Conservation (phyloP, 2,797 vertebrate genomes). For the Sciurus vulgaris region DNA sequence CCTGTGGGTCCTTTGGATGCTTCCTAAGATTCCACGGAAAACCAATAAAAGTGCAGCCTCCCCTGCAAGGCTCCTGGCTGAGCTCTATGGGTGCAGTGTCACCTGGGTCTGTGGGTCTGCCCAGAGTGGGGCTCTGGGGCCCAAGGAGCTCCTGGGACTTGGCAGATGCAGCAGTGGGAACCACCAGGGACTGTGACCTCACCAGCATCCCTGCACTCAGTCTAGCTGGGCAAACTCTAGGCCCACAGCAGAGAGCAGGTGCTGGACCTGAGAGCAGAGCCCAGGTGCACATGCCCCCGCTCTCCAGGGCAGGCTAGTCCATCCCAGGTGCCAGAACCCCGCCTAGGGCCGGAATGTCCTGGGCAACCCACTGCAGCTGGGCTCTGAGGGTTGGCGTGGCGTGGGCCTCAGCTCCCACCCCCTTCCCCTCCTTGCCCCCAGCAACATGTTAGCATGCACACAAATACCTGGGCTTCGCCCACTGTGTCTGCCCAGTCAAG, state of each 20-base stretch:
- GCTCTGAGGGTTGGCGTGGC: neutral
- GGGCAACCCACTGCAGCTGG: neutral
- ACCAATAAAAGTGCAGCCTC: neutral
- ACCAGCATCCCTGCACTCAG: neutral
- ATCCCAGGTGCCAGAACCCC: neutral
- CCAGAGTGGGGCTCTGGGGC: neutral
- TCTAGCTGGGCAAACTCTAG: rapidly evolving
- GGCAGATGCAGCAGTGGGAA: neutral
- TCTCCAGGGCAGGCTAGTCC: no score
- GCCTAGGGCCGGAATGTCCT: neutral
- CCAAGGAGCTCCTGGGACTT: neutral
- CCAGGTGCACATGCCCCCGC: neutral
- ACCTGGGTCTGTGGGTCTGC: neutral
- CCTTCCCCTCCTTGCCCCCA: neutral
- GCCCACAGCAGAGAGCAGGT: neutral
- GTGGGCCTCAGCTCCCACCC: neutral
- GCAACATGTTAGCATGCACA: neutral
- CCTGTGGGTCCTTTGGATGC: no score
- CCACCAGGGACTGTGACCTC: neutral
- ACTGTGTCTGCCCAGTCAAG: no score
- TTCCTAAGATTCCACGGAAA: neutral
- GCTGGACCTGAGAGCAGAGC: neutral
- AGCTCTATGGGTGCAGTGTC: neutral
- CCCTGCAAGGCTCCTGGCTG: neutral
- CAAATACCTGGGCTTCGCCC: neutral